Evolutionary conservation across 2,888 invertebrate genomes (phyloP).

Genomic region (Ophion ellenae): DNA sequence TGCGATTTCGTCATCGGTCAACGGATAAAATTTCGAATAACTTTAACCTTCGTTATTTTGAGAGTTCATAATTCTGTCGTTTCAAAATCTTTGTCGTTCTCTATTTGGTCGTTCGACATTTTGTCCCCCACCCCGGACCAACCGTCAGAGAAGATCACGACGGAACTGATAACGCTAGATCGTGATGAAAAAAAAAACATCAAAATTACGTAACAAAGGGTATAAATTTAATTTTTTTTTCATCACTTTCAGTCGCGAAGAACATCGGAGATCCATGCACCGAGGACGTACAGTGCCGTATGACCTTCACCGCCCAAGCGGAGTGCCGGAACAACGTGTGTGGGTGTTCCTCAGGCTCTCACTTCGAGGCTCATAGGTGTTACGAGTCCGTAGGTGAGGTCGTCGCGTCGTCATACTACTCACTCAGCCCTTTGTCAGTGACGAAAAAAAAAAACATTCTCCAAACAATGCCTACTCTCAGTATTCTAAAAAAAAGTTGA

Average conservation of each 20-base stretch:
- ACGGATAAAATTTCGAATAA: too few relatives aligned
- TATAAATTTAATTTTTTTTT: conserved; percentile 35
- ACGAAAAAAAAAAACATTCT: background rate
- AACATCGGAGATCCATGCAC: conserved; percentile 79
- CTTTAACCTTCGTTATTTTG: too few relatives aligned
- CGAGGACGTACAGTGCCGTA: conserved; percentile 80
- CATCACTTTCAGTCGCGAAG: conserved; percentile 74
- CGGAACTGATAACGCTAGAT: background rate
- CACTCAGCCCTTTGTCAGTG: background rate
- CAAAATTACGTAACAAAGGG: background rate
- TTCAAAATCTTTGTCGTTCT: too few relatives aligned
- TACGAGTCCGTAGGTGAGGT: conserved; percentile 80
- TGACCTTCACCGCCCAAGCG: conserved; percentile 80
- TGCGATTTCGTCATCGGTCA: too few relatives aligned
- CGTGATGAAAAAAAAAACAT: background rate
- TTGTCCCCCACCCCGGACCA: too few relatives aligned
- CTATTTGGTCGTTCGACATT: too few relatives aligned
- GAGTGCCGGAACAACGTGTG: conserved; percentile 80
- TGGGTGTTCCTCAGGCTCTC: conserved; percentile 79
- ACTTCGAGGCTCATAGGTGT: conserved; percentile 80
- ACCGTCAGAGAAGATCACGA: too few relatives aligned
- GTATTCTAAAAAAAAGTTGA: background rate
- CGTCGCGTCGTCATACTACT: conserved; percentile 11
- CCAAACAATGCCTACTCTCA: background rate
- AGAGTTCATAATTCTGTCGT: too few relatives aligned